These are phyloP conservation scores for Limnephilus rhombicus DNA, from an alignment of 2,888 invertebrate genomes.

Conservation along the genomic window DNA sequence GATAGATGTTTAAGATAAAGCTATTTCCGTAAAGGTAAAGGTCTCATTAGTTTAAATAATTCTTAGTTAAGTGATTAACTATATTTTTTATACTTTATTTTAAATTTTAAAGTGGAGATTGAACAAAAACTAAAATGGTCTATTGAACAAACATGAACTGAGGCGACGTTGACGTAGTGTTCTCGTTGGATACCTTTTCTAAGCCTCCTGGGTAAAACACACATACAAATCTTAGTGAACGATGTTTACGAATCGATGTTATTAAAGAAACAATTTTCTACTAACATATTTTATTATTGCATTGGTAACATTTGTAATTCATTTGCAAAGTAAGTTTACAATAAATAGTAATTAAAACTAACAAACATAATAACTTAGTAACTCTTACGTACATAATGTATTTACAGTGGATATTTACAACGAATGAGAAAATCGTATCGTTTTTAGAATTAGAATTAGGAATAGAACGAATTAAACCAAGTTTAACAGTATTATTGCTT, in stretches of 20 bases:
- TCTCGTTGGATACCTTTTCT: no score
- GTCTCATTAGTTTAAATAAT: no score
- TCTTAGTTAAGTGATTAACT: no score
- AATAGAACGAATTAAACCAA: neutral
- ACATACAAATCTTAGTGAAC: neutral
- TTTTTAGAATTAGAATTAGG: neutral
- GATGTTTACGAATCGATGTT: neutral
- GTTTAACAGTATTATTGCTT: neutral
- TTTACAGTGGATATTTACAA: neutral
- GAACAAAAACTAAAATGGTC: no score
- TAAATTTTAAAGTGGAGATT: no score
- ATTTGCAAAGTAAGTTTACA: neutral
- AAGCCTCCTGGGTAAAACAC: neutral
- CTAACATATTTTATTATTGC: neutral
- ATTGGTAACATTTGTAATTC: neutral
- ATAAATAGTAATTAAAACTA: neutral
- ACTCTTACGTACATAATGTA: neutral
- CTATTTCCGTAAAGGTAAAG: no score
- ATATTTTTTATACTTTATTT: no score
- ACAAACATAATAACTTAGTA: neutral
- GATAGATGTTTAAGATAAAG: no score
- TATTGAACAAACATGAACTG: no score
- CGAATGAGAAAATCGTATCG: neutral
- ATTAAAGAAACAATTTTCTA: slow-evolving; percentile 67
- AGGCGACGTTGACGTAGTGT: slow-evolving; percentile 69